A percentile compares a stretch with the other conserved stretches of the same genome.
These are phyloP conservation scores for Sphaerophoria rueppellii DNA, from an alignment of 2,888 invertebrate genomes.

Conservation along the genomic window DNA sequence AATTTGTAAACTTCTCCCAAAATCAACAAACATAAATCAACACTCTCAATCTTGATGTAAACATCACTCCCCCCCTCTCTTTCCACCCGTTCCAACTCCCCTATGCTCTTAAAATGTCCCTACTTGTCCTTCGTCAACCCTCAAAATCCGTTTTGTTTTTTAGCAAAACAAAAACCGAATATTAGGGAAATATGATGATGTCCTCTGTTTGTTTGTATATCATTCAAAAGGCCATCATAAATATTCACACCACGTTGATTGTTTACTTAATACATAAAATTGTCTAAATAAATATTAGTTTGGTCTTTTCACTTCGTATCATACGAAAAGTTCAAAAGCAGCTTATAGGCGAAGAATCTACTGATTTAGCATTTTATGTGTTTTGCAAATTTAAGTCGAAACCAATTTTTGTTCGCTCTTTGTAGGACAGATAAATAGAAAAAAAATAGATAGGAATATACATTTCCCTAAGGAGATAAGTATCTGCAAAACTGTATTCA, in stretches of 20 bases:
- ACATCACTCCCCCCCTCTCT: no score
- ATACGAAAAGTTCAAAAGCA: background rate
- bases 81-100: no score
- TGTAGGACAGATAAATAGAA: background rate
- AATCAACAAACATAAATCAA: no score
- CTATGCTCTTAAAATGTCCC: no score
- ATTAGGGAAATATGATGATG: background rate
- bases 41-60: no score
- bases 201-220: background rate
- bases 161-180: no score
- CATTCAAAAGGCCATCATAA: background rate
- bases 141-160: background rate
- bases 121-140: background rate
- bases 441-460: background rate
- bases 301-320: background rate
- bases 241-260: background rate
- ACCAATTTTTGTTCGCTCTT: background rate
- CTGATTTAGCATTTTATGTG: constrained; percentile 15
- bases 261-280: constrained; percentile 26
- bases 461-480: background rate
- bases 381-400: background rate
- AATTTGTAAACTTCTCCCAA: no score
- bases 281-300: constrained; percentile 27
- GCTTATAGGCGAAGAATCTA: background rate
- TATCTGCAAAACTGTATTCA: background rate